Evolutionary conservation across 2,888 invertebrate species (phyloP).

Genomic region (Pterostichus niger): DNA sequence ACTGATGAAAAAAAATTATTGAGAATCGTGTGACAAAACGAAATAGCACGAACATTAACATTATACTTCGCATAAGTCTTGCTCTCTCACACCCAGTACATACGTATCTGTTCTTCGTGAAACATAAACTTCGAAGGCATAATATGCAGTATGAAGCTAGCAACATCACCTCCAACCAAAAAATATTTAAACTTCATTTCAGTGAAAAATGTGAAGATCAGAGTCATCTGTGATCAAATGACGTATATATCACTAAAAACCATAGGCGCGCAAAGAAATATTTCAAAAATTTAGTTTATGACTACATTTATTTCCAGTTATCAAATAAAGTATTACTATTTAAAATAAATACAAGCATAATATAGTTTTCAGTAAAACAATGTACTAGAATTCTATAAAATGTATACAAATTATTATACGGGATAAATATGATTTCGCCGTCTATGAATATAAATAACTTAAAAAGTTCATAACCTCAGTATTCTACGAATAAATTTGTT

Average conservation of each 20-base stretch:
- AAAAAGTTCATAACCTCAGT: constrained; percentile 18
- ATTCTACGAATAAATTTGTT: neutral
- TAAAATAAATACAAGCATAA: too few species aligned
- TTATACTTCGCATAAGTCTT: constrained; percentile 60
- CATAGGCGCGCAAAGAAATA: neutral
- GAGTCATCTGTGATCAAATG: constrained; percentile 17
- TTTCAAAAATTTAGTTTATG: neutral
- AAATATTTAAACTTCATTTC: constrained; percentile 20
- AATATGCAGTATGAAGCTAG: constrained; percentile 56
- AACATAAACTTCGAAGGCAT: constrained; percentile 55
- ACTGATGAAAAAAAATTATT: constrained; percentile 65
- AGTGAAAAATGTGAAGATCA: constrained; percentile 6
- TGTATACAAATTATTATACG: too few species aligned
- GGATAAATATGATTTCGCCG: neutral
- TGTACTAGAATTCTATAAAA: neutral
- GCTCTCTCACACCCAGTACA: constrained; percentile 62
- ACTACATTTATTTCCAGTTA: neutral
- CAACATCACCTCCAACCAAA: neutral
- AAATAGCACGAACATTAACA: constrained; percentile 63
- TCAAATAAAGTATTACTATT: too few species aligned
- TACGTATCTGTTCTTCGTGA: constrained; percentile 57
- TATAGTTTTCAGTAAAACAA: too few species aligned
- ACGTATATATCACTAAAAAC: neutral
- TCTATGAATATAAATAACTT: neutral
- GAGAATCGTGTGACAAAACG: constrained; percentile 66